Evolutionary conservation across 2,797 vertebrate genomes (phyloP).

Genomic region (Poeciliopsis infans): DNA sequence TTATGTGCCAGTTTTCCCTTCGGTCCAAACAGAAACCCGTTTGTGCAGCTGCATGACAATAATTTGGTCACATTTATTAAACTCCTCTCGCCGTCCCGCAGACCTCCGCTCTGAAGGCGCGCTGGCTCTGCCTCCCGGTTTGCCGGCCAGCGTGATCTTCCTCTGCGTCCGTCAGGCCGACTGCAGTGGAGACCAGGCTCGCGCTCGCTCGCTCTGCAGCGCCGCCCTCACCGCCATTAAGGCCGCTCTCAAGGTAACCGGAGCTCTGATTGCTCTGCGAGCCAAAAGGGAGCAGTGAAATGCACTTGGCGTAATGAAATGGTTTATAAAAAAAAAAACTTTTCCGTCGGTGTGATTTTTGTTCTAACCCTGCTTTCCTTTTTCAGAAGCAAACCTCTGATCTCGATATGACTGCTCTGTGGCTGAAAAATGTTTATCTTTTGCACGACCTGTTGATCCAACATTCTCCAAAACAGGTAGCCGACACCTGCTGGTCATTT

Average conservation of each 20-base stretch:
- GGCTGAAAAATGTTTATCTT: constrained; percentile 81
- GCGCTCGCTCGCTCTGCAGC: constrained; percentile 68
- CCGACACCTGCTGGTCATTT: not conserved
- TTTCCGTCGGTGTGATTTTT: not conserved
- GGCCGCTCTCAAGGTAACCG: constrained; percentile 81
- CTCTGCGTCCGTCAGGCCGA: constrained; percentile 82
- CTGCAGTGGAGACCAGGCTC: constrained; percentile 63
- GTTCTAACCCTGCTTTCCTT: constrained; percentile 5
- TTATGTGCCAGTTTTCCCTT: not conserved
- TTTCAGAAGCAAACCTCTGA: constrained; percentile 79
- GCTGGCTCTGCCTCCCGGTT: constrained; percentile 71
- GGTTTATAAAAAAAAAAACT: not conserved
- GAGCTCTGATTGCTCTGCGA: constrained; percentile 4
- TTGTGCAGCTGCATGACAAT: not conserved
- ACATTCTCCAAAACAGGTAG: constrained; percentile 73
- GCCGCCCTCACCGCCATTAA: constrained; percentile 75
- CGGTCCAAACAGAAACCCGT: not conserved
- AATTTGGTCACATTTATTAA: not conserved
- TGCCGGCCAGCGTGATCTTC: constrained; percentile 81
- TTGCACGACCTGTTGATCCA: constrained; percentile 81
- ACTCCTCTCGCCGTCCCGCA: constrained; percentile 50
- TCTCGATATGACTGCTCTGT: constrained; percentile 75
- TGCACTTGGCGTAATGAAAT: not conserved
- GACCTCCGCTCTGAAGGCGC: constrained; percentile 75
- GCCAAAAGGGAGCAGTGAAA: constrained; percentile 41